Evolutionary conservation across 2,113 vertebrate species (phyloP).

Genomic region (Muntiacus reevesi): DNA sequence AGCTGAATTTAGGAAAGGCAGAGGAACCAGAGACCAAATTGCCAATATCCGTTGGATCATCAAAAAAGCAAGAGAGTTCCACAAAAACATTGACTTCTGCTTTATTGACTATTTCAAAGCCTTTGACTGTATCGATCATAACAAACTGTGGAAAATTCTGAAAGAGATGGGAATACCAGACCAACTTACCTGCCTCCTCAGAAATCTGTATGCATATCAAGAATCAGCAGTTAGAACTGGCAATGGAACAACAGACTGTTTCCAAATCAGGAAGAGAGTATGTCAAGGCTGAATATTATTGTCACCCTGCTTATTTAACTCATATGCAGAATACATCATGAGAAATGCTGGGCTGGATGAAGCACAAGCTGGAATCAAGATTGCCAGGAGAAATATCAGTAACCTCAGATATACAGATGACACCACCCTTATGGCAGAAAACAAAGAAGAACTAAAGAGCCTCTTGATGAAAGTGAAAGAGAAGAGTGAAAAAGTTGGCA

Average conservation of each 20-base stretch:
- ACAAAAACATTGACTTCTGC: not conserved
- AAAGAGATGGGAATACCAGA: not conserved
- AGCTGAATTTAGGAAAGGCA: not conserved
- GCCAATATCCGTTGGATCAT: not conserved
- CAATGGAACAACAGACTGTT: not conserved
- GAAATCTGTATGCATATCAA: not conserved
- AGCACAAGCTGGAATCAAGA: not conserved
- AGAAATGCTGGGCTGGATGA: not conserved
- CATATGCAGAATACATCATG: not conserved
- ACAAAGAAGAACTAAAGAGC: not conserved
- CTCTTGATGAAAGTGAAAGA: not conserved
- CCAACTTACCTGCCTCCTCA: not conserved
- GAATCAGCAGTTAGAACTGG: not conserved
- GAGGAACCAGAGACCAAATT: not conserved
- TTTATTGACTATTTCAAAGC: not conserved
- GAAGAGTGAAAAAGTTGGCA: not conserved
- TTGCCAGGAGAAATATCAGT: not conserved
- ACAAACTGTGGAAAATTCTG: not conserved
- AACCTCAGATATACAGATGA: not conserved
- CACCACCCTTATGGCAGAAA: not conserved
- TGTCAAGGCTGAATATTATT: not conserved
- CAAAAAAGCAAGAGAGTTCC: rapidly evolving
- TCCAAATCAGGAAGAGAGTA: not conserved
- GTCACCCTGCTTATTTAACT: not conserved
- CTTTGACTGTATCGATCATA: not conserved